Percentiles rank a stretch among this genome's conserved stretches.
Evolutionary conservation across 2,113 vertebrate genomes (phyloP).

Genomic region (Arizona elegans): DNA sequence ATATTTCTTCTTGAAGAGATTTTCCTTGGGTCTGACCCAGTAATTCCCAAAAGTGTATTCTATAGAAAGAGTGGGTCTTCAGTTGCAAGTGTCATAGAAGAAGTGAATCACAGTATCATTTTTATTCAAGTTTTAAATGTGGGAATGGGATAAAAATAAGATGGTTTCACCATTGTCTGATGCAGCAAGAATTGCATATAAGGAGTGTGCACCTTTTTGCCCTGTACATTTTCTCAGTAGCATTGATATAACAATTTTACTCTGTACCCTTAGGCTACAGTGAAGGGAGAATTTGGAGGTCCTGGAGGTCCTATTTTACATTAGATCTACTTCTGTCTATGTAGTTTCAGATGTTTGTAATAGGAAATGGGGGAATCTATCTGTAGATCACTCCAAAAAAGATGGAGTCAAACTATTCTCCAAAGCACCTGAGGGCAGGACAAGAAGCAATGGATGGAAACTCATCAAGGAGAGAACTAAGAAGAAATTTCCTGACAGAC

Average conservation of each 20-base stretch:
- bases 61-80: neutral
- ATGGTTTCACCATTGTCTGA: neutral
- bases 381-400: neutral
- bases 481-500: too few species aligned
- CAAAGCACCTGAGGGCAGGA: too few species aligned
- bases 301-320: neutral
- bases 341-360: neutral
- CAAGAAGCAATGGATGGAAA: too few species aligned
- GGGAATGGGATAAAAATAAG: neutral
- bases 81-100: neutral
- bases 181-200: neutral
- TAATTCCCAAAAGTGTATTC: neutral
- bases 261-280: neutral
- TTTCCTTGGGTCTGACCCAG: neutral
- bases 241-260: neutral
- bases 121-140: neutral
- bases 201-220: neutral
- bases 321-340: neutral
- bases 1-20: neutral
- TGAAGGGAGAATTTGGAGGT: neutral
- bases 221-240: neutral
- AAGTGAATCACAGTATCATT: neutral
- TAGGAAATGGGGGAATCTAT: neutral
- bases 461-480: too few species aligned
- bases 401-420: too few species aligned